phyloP scores from a whole-genome alignment of 1,140 invertebrate genomes.

The Leptonema lineaticorne region DNA sequence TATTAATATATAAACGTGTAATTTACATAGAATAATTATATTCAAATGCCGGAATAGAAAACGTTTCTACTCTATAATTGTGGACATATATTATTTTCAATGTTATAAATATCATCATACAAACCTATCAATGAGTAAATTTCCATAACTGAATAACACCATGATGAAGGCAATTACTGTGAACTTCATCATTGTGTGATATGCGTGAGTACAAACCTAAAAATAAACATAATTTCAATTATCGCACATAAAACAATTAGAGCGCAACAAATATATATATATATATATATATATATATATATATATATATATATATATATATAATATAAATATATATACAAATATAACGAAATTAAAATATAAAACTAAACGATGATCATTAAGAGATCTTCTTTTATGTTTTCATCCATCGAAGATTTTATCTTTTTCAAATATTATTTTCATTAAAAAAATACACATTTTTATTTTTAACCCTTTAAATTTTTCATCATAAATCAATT shows the following conservation, averaged over 20 bases:
- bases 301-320: too few species aligned
- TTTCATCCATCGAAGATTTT: too few species aligned
- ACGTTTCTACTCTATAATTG: too few species aligned
- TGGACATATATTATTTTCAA: neutral
- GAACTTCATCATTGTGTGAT: conserved; percentile 38
- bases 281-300: too few species aligned
- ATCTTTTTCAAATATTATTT: too few species aligned
- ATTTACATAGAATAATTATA: neutral
- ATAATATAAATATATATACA: too few species aligned
- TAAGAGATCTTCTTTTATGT: too few species aligned
- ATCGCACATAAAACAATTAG: too few species aligned
- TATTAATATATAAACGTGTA: conserved; percentile 4
- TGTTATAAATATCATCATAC: neutral
- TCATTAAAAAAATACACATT: neutral
- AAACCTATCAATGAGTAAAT: conserved; percentile 26
- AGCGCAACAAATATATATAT: neutral
- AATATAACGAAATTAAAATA: too few species aligned
- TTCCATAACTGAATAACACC: conserved; percentile 20
- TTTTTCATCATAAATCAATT: too few species aligned
- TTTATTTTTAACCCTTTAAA: too few species aligned
- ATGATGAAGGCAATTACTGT: conserved; percentile 33
- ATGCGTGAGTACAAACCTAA: conserved; percentile 41
- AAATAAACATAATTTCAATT: conserved; percentile 11
- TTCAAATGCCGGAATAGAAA: neutral
- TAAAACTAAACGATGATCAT: too few species aligned